These are phyloP conservation scores for Zaprionus africanus DNA, from an alignment of 1,140 invertebrate genomes.

Conservation along the genomic window DNA sequence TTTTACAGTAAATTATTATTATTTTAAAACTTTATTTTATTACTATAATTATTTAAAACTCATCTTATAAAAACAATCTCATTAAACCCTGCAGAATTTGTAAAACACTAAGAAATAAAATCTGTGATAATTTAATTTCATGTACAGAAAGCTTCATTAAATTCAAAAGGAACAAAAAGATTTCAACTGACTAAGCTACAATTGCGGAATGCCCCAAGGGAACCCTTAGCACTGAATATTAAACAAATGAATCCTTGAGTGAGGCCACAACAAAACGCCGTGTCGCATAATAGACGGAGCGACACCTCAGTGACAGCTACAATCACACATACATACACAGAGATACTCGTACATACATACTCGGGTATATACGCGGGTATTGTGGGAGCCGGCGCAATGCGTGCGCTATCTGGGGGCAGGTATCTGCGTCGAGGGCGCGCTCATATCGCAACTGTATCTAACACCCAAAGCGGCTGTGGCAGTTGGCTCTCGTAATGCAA, in stretches of 20 bases:
- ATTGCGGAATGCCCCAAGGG: neutral
- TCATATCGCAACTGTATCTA: constrained; percentile 6
- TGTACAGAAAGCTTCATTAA: neutral
- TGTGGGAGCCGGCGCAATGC: constrained; percentile 67
- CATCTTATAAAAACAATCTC: neutral
- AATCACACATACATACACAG: neutral
- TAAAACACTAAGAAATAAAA: neutral
- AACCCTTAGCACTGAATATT: neutral
- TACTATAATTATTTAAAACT: too few species aligned
- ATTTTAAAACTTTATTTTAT: too few species aligned
- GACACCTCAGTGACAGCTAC: constrained; percentile 64
- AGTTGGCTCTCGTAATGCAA: constrained; percentile 70
- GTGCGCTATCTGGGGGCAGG: constrained; percentile 56
- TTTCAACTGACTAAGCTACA: neutral
- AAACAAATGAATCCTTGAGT: constrained; percentile 31
- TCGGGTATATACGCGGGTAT: neutral
- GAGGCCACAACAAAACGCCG: constrained; percentile 41
- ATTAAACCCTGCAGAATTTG: neutral
- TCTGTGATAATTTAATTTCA: neutral
- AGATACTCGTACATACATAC: neutral
- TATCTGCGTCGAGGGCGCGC: constrained; percentile 35
- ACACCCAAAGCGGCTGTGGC: constrained; percentile 1
- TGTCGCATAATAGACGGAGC: constrained; percentile 61
- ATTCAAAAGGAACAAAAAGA: neutral
- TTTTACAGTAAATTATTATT: too few species aligned